Conservation (phyloP, 1,140 invertebrate species). For the Cherax quadricarinatus region DNA sequence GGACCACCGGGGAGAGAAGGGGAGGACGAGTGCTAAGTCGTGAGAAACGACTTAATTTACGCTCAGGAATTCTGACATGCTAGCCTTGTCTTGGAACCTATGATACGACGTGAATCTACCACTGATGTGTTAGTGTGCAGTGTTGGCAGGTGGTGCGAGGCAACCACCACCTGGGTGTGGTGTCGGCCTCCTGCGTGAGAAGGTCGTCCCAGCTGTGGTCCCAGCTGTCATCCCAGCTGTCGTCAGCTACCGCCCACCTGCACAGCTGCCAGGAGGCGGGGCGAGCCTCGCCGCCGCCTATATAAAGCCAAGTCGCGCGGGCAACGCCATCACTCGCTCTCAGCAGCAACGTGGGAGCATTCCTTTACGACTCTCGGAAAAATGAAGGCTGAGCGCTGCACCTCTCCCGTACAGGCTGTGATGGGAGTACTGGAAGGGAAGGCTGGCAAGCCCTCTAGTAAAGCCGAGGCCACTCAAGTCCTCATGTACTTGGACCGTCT, state of each 20-base stretch:
- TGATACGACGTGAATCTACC: background rate
- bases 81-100: background rate
- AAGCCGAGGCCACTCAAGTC: slow-evolving; percentile 58
- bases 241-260: slow-evolving; percentile 48
- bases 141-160: background rate
- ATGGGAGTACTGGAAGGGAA: slow-evolving; percentile 59
- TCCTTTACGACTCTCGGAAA: background rate
- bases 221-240: slow-evolving; percentile 36
- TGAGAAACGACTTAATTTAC: background rate
- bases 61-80: background rate
- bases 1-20: no score
- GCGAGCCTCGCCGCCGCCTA: background rate
- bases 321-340: slow-evolving; percentile 12
- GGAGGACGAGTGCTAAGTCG: background rate
- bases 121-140: background rate
- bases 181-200: slow-evolving; percentile 35
- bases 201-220: slow-evolving; percentile 29
- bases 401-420: slow-evolving; percentile 57
- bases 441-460: slow-evolving; percentile 22
- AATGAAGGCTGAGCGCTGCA: slow-evolving; percentile 63
- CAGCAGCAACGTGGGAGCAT: background rate
- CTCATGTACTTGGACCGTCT: slow-evolving; percentile 63
- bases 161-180: slow-evolving; percentile 32
- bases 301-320: slow-evolving; percentile 4
- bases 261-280: slow-evolving; percentile 16